Base-by-base conservation (phyloP, 2,113 vertebrate species). In the Setophaga kirtlandii region DNA sequence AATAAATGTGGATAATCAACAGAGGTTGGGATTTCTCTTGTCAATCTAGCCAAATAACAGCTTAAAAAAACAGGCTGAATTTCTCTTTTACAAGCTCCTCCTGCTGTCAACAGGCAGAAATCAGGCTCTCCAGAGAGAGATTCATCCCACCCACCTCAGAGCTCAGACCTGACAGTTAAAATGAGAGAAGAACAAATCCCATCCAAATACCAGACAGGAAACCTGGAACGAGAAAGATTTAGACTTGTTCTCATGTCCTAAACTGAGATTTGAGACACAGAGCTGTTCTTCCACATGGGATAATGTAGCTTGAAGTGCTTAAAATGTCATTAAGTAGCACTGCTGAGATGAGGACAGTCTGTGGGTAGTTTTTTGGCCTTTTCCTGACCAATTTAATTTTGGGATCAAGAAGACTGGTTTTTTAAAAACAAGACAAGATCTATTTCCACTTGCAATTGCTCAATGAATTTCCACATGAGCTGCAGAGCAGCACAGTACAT, bases 101-200 rank as follows among this genome's bases (percentile, higher is more conserved):
- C 91, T 91, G 77, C 67, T 94, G 93, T 96, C 95, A 94, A 81
- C 94, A 95, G 83, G 33, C 94, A 94, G 87, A 68, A 53, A 81
- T 84, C 47, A 42, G 77, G 60, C 22, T 89, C 96, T 94, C 95
- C 52, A 56, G 91, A 65, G 94, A 70, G 79, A 84, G 10, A 89
- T 95, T 70, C 89, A 95, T 97, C 89, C 94, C 86, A 93, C 91
- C 91, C 95, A 96, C 95, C 93, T 94, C 83, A 83, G 83, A 89
- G 73, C 76, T 87, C 50, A 78, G 60, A 94, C 67, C 47, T 92
- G 93, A 92, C 94, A 95, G 86, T 53, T 96, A 81, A 95, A 93
- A 91, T 49, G 60, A 87, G 85, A 83, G 52, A 42, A 86, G 58
- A 84, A 70, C 2, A 5, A 94, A 96, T 63, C 76, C 73, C 64